A percentile compares a stretch with the other conserved stretches of the same genome.
These are phyloP conservation scores for Allophyes oxyacanthae DNA, from an alignment of 2,888 invertebrate genomes.

Conservation along the genomic window DNA sequence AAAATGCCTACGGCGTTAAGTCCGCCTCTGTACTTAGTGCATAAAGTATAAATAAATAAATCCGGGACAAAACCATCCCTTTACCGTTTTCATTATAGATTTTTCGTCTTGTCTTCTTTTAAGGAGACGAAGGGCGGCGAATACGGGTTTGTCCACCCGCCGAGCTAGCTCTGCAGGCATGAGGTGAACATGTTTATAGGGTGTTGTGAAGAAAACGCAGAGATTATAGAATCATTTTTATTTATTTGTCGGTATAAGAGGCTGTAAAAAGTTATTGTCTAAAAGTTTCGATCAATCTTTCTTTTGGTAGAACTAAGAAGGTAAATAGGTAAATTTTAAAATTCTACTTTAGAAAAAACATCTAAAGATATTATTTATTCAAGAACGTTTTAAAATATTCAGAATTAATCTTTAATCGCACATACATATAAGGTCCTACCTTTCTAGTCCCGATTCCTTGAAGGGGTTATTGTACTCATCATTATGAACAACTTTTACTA, in stretches of 20 bases:
- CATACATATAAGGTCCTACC: no score
- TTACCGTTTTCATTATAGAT: no score
- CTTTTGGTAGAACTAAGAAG: conserved; percentile 69
- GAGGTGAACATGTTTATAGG: not conserved
- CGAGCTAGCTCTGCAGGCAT: not conserved
- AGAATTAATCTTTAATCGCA: conserved; percentile 57
- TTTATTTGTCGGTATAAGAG: conserved; percentile 86
- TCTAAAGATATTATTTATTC: conserved; percentile 59
- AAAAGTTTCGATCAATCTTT: conserved; percentile 82
- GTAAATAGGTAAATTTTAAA: conserved; percentile 65
- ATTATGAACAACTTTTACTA: no score
- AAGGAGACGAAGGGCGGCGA: no score
- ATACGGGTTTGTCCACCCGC: no score
- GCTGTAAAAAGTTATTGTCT: conserved; percentile 88
- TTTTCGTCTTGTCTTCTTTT: no score
- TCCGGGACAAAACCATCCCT: no score
- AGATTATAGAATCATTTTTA: conserved; percentile 80
- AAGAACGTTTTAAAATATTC: conserved; percentile 57
- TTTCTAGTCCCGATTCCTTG: no score
- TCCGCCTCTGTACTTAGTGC: no score
- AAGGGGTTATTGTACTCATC: no score
- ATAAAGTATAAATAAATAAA: no score
- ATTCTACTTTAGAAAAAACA: conserved; percentile 67
- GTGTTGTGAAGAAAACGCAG: conserved; percentile 69
- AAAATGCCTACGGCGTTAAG: no score